Evolutionary conservation across 2,888 invertebrate species (phyloP).

Genomic region (Lomographa bimaculata): DNA sequence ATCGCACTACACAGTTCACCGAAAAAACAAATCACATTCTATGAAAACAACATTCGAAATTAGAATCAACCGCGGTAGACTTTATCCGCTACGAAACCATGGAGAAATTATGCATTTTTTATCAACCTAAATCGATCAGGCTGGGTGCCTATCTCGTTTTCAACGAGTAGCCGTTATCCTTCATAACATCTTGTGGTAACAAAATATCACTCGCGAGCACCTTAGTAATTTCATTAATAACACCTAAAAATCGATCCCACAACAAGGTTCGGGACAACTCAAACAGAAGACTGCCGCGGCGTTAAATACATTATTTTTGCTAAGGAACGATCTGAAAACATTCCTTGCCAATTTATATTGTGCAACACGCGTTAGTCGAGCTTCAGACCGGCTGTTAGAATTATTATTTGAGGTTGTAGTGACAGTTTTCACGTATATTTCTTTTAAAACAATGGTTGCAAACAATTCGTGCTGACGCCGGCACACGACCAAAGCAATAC

Average conservation of each 20-base stretch:
- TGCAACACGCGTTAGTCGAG: constrained; percentile 37
- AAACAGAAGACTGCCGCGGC: constrained; percentile 71
- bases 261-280: constrained; percentile 76
- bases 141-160: constrained; percentile 37
- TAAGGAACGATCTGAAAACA: constrained; percentile 50
- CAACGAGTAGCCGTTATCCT: constrained; percentile 44
- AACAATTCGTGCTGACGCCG: constrained; percentile 53
- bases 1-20: constrained; percentile 34
- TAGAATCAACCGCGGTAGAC: constrained; percentile 54
- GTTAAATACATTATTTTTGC: constrained; percentile 76
- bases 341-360: constrained; percentile 34
- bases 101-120: constrained; percentile 80
- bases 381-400: constrained; percentile 38
- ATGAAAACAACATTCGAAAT: constrained; percentile 51
- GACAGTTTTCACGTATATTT: constrained; percentile 65
- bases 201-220: constrained; percentile 74
- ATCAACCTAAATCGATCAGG: constrained; percentile 74
- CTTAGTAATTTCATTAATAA: constrained; percentile 81
- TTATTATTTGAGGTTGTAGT: constrained; percentile 43
- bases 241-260: constrained; percentile 82
- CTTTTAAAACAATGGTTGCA: constrained; percentile 70
- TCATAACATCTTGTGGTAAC: constrained; percentile 55
- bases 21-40: constrained; percentile 28
- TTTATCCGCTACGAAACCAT: constrained; percentile 69
- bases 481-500: constrained; percentile 55